Conservation (phyloP, 2,113 vertebrate species). For the Microtus ochrogaster region DNA sequence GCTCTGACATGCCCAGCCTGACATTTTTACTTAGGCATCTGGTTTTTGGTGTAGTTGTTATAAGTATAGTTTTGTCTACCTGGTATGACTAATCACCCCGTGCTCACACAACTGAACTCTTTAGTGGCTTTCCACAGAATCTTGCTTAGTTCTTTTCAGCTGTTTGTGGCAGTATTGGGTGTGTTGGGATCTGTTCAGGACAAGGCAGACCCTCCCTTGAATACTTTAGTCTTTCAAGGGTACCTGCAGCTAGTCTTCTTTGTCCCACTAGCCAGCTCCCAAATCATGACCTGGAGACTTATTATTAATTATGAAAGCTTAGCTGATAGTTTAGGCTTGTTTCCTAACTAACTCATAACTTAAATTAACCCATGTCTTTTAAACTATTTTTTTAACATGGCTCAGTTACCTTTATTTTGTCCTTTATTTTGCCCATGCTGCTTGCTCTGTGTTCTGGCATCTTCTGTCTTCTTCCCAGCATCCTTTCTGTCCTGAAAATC, state of each 20-base stretch:
- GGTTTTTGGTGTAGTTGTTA: neutral
- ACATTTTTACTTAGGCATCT: neutral
- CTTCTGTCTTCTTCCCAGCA: neutral
- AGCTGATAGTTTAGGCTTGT: neutral
- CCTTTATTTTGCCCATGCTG: neutral
- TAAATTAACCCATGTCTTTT: neutral
- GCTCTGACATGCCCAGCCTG: neutral
- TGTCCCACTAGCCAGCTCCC: neutral
- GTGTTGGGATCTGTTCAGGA: neutral
- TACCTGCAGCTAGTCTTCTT: neutral
- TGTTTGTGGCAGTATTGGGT: neutral
- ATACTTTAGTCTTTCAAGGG: neutral
- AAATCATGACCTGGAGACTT: neutral
- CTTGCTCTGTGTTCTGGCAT: neutral
- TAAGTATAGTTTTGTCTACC: no score
- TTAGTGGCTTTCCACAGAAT: neutral
- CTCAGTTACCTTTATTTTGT: neutral
- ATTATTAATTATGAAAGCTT: neutral
- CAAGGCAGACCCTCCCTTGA: neutral
- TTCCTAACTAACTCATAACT: neutral
- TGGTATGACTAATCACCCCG: rapidly evolving
- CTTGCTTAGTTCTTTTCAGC: neutral
- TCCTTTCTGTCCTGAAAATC: neutral
- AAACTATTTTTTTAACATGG: neutral
- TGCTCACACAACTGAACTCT: neutral